Percentiles rank a stretch among this genome's conserved stretches.
Conservation (phyloP, 2,888 invertebrate species). For the Caradrina clavipalpis region DNA sequence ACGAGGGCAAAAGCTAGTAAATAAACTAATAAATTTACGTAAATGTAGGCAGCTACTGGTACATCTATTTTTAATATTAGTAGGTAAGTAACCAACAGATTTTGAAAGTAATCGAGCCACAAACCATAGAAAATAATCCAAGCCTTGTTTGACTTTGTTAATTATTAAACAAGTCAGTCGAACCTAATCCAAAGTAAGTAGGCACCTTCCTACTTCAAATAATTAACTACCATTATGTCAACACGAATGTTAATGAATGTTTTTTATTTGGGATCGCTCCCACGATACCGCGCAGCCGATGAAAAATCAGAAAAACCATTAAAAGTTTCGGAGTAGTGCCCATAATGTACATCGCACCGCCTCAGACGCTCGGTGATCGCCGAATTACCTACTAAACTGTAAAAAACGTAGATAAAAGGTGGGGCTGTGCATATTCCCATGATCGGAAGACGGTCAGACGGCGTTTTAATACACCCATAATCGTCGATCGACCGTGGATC, state of each 20-base stretch:
- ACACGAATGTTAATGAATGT: constrained; percentile 19
- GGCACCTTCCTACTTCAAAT: neutral
- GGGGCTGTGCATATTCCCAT: constrained; percentile 86
- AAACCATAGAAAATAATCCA: neutral
- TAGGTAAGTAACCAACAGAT: neutral
- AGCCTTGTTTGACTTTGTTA: neutral
- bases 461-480: constrained; percentile 89
- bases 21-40: neutral
- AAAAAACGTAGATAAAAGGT: constrained; percentile 87
- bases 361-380: constrained; percentile 77
- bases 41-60: neutral
- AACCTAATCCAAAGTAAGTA: neutral
- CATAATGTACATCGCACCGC: constrained; percentile 79
- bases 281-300: constrained; percentile 70
- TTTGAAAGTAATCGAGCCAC: neutral
- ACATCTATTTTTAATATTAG: neutral
- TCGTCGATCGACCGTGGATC: constrained; percentile 85
- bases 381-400: constrained; percentile 88
- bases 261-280: constrained; percentile 63
- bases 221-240: constrained; percentile 5
- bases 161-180: neutral
- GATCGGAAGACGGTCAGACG: constrained; percentile 84
- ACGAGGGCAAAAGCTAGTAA: neutral
- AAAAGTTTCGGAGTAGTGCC: constrained; percentile 78
- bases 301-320: constrained; percentile 78